Evolutionary conservation across 2,797 vertebrate species (phyloP).

Genomic region (Siniperca scherzeri): DNA sequence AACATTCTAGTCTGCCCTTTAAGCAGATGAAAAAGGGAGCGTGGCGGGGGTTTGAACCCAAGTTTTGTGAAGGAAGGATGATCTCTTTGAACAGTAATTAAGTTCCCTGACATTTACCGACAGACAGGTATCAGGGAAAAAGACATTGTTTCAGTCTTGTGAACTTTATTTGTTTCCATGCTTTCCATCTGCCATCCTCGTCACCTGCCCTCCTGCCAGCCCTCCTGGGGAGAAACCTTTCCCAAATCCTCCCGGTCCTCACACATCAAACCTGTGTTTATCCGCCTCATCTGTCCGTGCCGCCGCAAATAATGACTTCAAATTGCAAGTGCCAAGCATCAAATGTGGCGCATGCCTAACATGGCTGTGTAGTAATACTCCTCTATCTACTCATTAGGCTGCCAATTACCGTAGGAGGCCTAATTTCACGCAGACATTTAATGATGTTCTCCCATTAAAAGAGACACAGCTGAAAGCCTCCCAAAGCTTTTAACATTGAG

Average conservation of each 20-base stretch:
- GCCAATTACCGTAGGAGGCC: slow-evolving; percentile 46
- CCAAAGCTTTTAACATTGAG: background rate
- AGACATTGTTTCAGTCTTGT: slow-evolving; percentile 1
- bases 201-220: background rate
- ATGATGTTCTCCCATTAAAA: slow-evolving; percentile 35
- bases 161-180: slow-evolving; percentile 15
- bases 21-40: background rate
- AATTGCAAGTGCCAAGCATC: slow-evolving; percentile 2
- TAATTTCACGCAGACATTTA: slow-evolving; percentile 55
- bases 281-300: slow-evolving; percentile 1
- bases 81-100: slow-evolving; percentile 26
- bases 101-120: slow-evolving; percentile 47
- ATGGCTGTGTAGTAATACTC: slow-evolving; percentile 15
- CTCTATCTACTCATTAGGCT: slow-evolving; percentile 50
- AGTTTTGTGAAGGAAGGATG: background rate
- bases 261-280: slow-evolving; percentile 25
- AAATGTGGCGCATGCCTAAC: slow-evolving; percentile 8
- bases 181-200: background rate
- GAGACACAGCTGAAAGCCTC: slow-evolving; percentile 25
- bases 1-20: slow-evolving; percentile 9
- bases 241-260: background rate
- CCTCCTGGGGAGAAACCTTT: slow-evolving; percentile 16
- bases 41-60: background rate
- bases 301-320: slow-evolving; percentile 25
- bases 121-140: background rate